Evolutionary conservation across 2,113 vertebrate genomes (phyloP).

Genomic region (Caranx melampygus): DNA sequence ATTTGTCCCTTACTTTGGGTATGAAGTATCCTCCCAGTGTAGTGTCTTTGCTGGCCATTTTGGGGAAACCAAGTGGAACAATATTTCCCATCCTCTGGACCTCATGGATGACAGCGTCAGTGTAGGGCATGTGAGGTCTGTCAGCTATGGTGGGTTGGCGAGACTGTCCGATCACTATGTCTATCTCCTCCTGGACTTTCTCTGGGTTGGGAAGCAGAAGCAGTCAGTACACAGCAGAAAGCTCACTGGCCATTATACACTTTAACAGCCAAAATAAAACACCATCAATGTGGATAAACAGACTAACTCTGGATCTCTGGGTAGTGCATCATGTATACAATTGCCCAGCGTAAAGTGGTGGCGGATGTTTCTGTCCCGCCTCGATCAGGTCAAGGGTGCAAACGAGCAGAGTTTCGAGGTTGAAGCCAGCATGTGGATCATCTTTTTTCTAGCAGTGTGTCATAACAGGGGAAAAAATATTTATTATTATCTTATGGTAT

Average conservation of each 20-base stretch:
- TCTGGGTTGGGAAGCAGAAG: conserved; percentile 42
- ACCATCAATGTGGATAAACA: background rate
- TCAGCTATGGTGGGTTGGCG: conserved; percentile 80
- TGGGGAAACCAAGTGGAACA: conserved; percentile 80
- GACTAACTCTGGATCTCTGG: conserved; percentile 89
- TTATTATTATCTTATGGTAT: background rate
- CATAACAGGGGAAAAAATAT: background rate
- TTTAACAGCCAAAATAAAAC: background rate
- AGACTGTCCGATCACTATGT: conserved; percentile 77
- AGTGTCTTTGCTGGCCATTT: conserved; percentile 74
- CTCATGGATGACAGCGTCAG: conserved; percentile 88
- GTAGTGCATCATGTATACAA: conserved; percentile 89
- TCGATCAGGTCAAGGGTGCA: conserved; percentile 90
- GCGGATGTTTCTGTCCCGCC: conserved; percentile 91
- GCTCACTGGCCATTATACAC: background rate
- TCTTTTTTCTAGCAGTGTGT: conserved; percentile 46
- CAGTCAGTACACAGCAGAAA: background rate
- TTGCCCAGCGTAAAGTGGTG: conserved; percentile 89
- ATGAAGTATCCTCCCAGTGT: conserved; percentile 81
- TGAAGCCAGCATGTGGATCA: conserved; percentile 76
- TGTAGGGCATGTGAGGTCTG: conserved; percentile 85
- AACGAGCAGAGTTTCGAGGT: conserved; percentile 82
- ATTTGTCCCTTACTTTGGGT: conserved; percentile 81
- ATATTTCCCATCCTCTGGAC: conserved; percentile 85
- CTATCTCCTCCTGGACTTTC: conserved; percentile 84